A percentile compares a stretch with the other conserved stretches of the same genome.
phyloP scores from a whole-genome alignment of 2,797 vertebrate genomes.

The Lithobates sylvaticus region DNA sequence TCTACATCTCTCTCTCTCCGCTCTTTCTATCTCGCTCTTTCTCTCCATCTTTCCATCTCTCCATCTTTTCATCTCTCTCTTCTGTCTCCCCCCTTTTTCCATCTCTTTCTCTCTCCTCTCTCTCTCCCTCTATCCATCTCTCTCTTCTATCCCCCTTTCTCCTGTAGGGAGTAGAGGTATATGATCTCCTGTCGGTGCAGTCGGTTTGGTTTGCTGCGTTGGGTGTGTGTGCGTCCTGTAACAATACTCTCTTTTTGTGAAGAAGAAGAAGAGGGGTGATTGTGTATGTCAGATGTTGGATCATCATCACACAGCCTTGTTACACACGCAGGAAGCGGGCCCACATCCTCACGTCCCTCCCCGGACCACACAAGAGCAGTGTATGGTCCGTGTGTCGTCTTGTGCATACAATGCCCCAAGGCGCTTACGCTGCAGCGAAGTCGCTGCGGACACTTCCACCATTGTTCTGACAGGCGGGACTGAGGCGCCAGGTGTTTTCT shows the following conservation, averaged over 20 bases:
- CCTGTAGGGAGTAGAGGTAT: too few relatives aligned
- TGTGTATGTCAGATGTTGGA: slow-evolving; percentile 28
- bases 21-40: too few relatives aligned
- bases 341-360: slow-evolving; percentile 17
- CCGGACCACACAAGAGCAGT: slow-evolving; percentile 46
- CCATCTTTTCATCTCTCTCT: too few relatives aligned
- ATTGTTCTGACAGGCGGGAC: slow-evolving; percentile 22
- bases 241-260: background rate
- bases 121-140: too few relatives aligned
- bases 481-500: slow-evolving; percentile 56
- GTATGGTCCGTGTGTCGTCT: background rate
- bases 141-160: too few relatives aligned
- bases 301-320: slow-evolving; percentile 35
- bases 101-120: too few relatives aligned
- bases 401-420: slow-evolving; percentile 36
- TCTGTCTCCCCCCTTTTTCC: too few relatives aligned
- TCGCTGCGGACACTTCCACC: slow-evolving; percentile 17
- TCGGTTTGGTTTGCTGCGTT: too few relatives aligned
- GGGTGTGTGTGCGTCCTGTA: background rate
- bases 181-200: too few relatives aligned
- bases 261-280: background rate
- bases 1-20: too few relatives aligned
- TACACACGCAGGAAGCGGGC: slow-evolving; percentile 27
- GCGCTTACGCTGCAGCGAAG: slow-evolving; percentile 11
- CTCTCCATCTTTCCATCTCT: too few relatives aligned